Conservation (phyloP, 2,113 vertebrate genomes). For the Indri indri region DNA sequence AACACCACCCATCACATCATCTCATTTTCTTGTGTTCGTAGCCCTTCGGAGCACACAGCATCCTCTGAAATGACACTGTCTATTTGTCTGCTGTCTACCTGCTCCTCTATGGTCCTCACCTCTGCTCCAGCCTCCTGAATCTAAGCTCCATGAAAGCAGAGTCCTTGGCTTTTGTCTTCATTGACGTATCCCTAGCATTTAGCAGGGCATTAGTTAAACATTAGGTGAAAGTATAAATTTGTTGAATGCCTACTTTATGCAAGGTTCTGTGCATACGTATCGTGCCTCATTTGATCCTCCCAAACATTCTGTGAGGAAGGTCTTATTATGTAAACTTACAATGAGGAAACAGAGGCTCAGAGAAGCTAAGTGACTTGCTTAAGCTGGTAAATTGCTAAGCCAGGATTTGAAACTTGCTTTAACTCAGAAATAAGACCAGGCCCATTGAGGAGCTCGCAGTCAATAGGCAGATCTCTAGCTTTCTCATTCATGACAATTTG, state of each 20-base stretch:
- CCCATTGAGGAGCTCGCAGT: neutral
- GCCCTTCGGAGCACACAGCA: neutral
- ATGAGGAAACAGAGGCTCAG: neutral
- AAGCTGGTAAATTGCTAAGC: neutral
- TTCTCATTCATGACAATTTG: neutral
- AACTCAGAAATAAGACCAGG: neutral
- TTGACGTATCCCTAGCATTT: neutral
- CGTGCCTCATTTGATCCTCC: neutral
- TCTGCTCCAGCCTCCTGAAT: neutral
- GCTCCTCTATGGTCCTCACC: neutral
- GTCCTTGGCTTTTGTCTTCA: neutral
- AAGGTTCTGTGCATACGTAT: neutral
- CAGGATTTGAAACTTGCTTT: constrained; percentile 22
- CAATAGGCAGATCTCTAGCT: neutral
- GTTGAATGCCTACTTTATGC: neutral
- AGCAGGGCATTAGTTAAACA: neutral
- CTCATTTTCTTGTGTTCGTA: neutral
- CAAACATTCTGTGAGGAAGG: neutral
- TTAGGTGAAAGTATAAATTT: neutral
- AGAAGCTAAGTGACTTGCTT: neutral
- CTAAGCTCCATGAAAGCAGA: neutral
- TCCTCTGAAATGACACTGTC: neutral
- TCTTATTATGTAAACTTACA: neutral
- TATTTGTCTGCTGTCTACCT: neutral
- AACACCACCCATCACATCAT: neutral